Base-by-base conservation (phyloP, 2,113 vertebrate genomes). In the Pao palembangensis region DNA sequence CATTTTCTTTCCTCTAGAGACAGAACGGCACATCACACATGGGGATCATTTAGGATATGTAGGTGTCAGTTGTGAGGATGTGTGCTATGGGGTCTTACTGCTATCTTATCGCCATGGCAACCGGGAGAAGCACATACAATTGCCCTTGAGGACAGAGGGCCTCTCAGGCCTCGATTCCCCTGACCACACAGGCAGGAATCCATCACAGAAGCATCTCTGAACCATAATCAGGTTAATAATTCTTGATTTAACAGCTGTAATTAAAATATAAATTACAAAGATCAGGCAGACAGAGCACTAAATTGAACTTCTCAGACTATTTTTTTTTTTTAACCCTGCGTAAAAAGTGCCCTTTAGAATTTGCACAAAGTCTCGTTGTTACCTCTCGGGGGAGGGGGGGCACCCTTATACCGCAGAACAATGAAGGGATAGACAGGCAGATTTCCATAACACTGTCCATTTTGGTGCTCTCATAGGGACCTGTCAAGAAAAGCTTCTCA, bases 361-460 rank as follows among this genome's bases (percentile, higher is more conserved):
- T 62, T 69, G 31, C 34, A 38, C 34, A 38, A 12, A 38, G 34
- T 38, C 34, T 38, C 34, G 34, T 38, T 54, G 73, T 69, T 60
- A 72, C 49, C 52, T 64, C 28, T 51, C 20, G 60, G 48, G 61
- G 34, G 8, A 4, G 60, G 65, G 21, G 6, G 38, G 49, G 64
- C 49, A 69, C 74, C 58, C 71, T 73, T 63, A 51, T 79, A 73
- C 60, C 62, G 34, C 50, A 20, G 49, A 76, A 89, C 83, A 89
- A 87, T 82, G 82, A 84, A 41, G 75, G 83, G 80, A 79, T 75
- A 64, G 77, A 64, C 59, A 58, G 61, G 41, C 48, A 78, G 78
- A 84, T 85, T 88, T 85, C 81, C 81, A 86, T 86, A 85, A 86
- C 80, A 84, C 64, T 80, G 80, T 79, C 69, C 53, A 17, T 16